Conservation (phyloP, 2,797 vertebrate species). For the Enteromius thamalakanensis region DNA sequence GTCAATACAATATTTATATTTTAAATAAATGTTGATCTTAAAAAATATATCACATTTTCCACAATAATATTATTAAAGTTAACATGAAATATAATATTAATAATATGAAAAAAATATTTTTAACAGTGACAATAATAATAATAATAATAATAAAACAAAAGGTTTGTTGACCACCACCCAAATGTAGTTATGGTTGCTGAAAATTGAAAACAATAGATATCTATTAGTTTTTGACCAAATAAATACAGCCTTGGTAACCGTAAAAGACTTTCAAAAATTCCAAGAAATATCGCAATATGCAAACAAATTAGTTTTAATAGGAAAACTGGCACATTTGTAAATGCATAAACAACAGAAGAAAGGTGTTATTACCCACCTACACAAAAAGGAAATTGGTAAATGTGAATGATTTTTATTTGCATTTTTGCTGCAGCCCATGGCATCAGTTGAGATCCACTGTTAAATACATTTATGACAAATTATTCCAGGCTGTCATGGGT, state of each 20-base stretch:
- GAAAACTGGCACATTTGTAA: neutral
- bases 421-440: neutral
- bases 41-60: neutral
- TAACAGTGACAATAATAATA: neutral
- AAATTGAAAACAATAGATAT: neutral
- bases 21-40: neutral
- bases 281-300: neutral
- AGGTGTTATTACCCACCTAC: neutral
- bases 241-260: neutral
- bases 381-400: neutral
- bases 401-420: neutral
- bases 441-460: neutral
- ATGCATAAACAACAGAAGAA: neutral
- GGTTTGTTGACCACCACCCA: neutral
- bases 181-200: neutral
- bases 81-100: too few relatives aligned
- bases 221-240: neutral
- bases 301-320: neutral
- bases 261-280: neutral
- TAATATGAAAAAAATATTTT: neutral
- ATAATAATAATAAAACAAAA: neutral
- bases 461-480: neutral
- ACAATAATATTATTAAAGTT: neutral
- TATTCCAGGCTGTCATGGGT: neutral
- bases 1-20: neutral